These are phyloP conservation scores for Pardosa pseudoannulata DNA, from an alignment of 2,888 invertebrate genomes.

Conservation along the genomic window DNA sequence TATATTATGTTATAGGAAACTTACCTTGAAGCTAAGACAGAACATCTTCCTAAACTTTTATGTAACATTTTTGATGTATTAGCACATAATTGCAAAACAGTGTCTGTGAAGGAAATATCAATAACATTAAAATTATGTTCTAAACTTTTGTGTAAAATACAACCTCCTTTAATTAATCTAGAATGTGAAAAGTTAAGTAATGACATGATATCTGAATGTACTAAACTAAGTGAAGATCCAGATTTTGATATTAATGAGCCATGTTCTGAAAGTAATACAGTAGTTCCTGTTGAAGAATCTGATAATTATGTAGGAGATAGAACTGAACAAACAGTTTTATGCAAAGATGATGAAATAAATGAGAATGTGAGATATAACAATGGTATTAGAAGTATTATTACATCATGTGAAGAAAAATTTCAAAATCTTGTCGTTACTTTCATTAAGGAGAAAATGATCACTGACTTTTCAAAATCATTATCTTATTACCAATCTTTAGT, in stretches of 20 bases:
- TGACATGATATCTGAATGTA: neutral
- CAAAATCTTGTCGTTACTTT: constrained; percentile 77
- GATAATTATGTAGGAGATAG: neutral
- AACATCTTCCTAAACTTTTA: constrained; percentile 87
- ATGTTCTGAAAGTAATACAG: neutral
- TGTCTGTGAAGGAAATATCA: constrained; percentile 83
- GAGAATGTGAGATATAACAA: neutral
- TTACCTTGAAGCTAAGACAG: constrained; percentile 86
- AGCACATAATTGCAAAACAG: constrained; percentile 79
- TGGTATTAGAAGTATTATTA: constrained; percentile 75
- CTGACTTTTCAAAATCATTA: constrained; percentile 45
- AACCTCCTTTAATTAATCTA: constrained; percentile 79
- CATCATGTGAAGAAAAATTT: constrained; percentile 77
- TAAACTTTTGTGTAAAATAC: constrained; percentile 86
- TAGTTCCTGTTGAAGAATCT: neutral
- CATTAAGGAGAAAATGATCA: constrained; percentile 73
- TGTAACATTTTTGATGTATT: constrained; percentile 78
- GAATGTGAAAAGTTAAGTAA: neutral
- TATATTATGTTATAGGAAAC: constrained; percentile 81
- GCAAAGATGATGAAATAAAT: neutral
- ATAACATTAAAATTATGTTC: constrained; percentile 84
- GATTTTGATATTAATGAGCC: neutral
- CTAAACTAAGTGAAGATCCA: neutral
- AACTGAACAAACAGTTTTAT: constrained; percentile 43
- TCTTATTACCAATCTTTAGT: constrained; percentile 58